These are phyloP conservation scores for Pristionchus maxplancki DNA, from an alignment of 2,888 invertebrate species.

Conservation along the genomic window DNA sequence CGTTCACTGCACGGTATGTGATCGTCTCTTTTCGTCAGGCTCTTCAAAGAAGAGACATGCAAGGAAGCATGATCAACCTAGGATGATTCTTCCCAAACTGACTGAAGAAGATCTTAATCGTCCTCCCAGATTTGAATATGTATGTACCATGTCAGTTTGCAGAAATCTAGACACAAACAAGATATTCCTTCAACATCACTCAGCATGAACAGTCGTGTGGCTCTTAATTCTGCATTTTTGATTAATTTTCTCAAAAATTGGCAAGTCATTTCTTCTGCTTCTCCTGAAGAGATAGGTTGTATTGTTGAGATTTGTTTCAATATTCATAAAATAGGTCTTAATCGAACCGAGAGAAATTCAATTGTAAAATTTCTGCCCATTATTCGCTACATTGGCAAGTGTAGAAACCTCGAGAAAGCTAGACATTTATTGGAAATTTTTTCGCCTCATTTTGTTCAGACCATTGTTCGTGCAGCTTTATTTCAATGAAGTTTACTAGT, in stretches of 20 bases:
- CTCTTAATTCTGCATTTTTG: background rate
- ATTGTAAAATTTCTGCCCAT: constrained; percentile 1
- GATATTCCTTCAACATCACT: background rate
- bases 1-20: background rate
- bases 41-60: background rate
- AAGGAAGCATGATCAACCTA: background rate
- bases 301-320: background rate
- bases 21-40: background rate
- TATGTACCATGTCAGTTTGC: background rate
- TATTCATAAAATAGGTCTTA: background rate
- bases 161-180: background rate
- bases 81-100: background rate
- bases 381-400: background rate
- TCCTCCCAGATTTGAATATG: background rate
- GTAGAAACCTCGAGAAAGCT: background rate
- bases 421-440: background rate
- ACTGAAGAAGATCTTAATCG: background rate
- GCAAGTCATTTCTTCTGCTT: background rate
- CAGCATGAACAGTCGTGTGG: background rate
- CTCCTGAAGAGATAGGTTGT: background rate
- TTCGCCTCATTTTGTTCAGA: background rate
- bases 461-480: background rate
- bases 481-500: constrained; percentile 1
- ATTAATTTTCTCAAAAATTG: background rate
- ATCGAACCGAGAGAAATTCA: background rate